Conservation (phyloP, 2,113 vertebrate species). For the Lipophrys pholis region DNA sequence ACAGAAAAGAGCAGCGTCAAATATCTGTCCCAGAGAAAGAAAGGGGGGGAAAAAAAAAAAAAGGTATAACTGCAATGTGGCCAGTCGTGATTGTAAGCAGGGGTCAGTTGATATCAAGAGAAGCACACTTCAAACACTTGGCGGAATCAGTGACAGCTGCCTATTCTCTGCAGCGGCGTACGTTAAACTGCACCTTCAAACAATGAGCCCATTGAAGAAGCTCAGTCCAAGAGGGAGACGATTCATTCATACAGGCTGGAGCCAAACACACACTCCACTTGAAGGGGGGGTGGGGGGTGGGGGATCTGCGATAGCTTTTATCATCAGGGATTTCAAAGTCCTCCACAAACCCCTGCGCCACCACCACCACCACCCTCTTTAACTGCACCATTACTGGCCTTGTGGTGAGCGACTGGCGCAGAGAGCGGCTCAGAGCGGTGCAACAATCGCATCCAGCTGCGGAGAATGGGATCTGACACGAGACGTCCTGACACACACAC, state of each 20-base stretch:
- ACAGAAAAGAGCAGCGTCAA: conserved; percentile 53
- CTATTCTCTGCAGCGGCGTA: conserved; percentile 4
- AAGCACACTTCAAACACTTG: conserved; percentile 39
- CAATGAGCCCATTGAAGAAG: conserved; percentile 38
- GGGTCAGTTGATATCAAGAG: conserved; percentile 27
- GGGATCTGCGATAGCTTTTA: conserved; percentile 46
- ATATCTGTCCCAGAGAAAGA: conserved; percentile 23
- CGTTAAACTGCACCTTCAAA: conserved; percentile 27
- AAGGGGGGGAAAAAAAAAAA: background rate
- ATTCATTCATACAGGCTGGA: conserved; percentile 25
- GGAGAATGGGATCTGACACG: conserved; percentile 60
- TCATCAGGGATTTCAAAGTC: conserved; percentile 66
- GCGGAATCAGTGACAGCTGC: conserved; percentile 46
- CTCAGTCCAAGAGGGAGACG: conserved; percentile 1
- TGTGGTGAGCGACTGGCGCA: conserved; percentile 62
- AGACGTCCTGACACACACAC: conserved; percentile 42
- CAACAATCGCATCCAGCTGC: conserved; percentile 82
- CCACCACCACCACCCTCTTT: conserved; percentile 53
- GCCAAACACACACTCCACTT: conserved; percentile 33
- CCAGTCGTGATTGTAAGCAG: conserved; percentile 38
- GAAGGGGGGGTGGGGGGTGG: conserved; percentile 16
- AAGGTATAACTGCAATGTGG: conserved; percentile 26
- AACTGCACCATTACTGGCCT: conserved; percentile 74
- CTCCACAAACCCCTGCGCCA: conserved; percentile 44
- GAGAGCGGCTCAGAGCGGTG: conserved; percentile 57